phyloP scores from a whole-genome alignment of 2,113 vertebrate genomes.

The Pseudopodoces humilis region DNA sequence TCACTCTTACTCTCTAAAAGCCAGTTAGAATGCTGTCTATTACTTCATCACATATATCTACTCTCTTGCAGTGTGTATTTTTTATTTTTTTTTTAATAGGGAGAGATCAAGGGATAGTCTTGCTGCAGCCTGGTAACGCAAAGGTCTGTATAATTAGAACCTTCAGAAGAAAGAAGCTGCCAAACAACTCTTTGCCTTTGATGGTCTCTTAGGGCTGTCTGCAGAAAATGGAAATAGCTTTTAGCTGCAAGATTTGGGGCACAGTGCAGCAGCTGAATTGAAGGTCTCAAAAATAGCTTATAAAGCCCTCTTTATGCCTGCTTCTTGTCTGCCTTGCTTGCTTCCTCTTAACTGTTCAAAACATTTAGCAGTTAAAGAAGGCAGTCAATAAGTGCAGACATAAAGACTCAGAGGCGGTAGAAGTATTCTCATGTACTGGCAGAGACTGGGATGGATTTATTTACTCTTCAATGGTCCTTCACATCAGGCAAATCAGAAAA shows the following conservation, averaged over 20 bases:
- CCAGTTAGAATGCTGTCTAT: neutral
- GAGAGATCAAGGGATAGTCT: neutral
- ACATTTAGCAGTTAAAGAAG: constrained; percentile 4
- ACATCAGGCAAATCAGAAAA: neutral
- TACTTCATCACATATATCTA: neutral
- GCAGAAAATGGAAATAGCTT: constrained; percentile 54
- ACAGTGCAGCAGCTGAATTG: constrained; percentile 1
- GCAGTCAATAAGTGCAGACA: constrained; percentile 15
- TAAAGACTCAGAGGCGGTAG: neutral
- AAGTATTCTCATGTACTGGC: neutral
- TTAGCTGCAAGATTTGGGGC: constrained; percentile 33
- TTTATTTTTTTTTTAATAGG: neutral
- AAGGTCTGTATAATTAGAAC: constrained; percentile 28
- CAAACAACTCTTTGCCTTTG: neutral
- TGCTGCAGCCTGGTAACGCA: neutral
- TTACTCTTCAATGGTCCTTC: neutral
- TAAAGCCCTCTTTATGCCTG: constrained; percentile 42
- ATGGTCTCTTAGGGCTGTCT: constrained; percentile 3
- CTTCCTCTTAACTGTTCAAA: constrained; percentile 32
- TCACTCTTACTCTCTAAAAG: neutral
- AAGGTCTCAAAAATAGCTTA: constrained; percentile 36
- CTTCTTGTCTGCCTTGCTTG: neutral
- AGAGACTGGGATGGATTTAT: neutral
- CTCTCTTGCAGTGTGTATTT: neutral
- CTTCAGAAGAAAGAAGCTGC: constrained; percentile 3